These are phyloP conservation scores for Ctenopoma multispine DNA, from an alignment of 2,797 vertebrate genomes.

Conservation along the genomic window DNA sequence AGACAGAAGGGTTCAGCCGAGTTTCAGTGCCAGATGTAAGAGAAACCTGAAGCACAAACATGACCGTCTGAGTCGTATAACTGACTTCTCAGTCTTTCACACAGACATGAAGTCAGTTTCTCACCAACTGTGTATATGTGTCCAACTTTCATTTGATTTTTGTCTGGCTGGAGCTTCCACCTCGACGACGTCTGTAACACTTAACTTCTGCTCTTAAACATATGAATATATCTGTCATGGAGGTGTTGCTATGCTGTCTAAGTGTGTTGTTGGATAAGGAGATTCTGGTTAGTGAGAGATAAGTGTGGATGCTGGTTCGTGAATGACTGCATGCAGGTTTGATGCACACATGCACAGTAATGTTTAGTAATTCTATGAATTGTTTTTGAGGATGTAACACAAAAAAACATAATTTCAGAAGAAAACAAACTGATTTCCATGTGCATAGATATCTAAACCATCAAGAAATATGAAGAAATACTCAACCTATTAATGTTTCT, in stretches of 20 bases:
- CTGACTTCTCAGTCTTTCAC: slow-evolving; percentile 39
- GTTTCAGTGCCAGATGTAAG: slow-evolving; percentile 40
- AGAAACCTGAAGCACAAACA: slow-evolving; percentile 29
- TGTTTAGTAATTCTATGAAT: not conserved
- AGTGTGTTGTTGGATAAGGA: too few relatives aligned
- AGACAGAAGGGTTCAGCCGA: slow-evolving; percentile 10
- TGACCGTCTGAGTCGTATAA: slow-evolving; percentile 39
- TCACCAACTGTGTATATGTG: slow-evolving; percentile 32
- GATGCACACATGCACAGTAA: slow-evolving; percentile 4
- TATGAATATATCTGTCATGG: slow-evolving; percentile 5
- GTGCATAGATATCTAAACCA: not conserved
- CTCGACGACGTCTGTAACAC: slow-evolving; percentile 42
- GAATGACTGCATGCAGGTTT: slow-evolving; percentile 70
- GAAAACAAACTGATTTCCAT: not conserved
- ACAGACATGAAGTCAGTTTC: slow-evolving; percentile 20
- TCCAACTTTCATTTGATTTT: slow-evolving; percentile 53
- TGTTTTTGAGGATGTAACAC: not conserved
- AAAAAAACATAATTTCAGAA: not conserved
- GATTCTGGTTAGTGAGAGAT: slow-evolving; percentile 8
- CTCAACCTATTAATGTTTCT: not conserved
- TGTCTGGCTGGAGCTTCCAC: slow-evolving; percentile 49
- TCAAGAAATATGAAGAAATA: not conserved
- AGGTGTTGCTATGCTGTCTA: not conserved
- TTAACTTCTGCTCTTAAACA: slow-evolving; percentile 45
- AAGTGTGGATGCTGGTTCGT: slow-evolving; percentile 37